A percentile compares a stretch with the other conserved stretches of the same genome.
phyloP scores from a whole-genome alignment of 2,797 vertebrate genomes.

The Pantherophis alleghaniensis region DNA sequence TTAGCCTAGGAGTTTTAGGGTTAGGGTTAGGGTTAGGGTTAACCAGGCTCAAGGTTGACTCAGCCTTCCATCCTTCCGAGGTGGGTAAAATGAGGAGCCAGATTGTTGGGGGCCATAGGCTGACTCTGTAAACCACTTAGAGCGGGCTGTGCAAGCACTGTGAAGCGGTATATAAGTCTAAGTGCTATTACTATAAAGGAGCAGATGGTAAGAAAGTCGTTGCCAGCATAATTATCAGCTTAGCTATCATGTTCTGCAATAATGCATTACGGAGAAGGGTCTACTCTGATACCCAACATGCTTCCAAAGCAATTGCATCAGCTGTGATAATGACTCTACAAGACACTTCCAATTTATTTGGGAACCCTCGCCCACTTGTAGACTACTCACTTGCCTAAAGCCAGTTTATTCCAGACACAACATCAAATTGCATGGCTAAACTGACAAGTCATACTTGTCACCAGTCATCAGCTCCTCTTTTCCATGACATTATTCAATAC shows the following conservation, averaged over 20 bases:
- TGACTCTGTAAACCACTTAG: no score
- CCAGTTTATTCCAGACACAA: conserved; percentile 72
- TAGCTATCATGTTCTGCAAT: not conserved
- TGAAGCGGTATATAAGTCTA: no score
- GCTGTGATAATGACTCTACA: conserved; percentile 30
- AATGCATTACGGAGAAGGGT: not conserved
- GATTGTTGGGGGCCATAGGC: no score
- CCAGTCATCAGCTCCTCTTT: conserved; percentile 74
- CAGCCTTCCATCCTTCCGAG: no score
- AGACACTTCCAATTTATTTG: conserved; percentile 61
- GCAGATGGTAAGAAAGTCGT: not conserved
- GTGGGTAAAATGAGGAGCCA: no score
- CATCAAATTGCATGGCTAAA: conserved; percentile 78
- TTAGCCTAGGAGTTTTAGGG: no score
- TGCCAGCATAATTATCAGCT: not conserved
- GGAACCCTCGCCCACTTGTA: conserved; percentile 67
- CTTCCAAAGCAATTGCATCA: conserved; percentile 7
- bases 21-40: no score
- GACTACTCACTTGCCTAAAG: conserved; percentile 71
- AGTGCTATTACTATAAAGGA: not conserved
- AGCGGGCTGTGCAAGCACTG: no score
- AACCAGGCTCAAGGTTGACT: no score
- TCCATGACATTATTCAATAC: conserved; percentile 63
- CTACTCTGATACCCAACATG: not conserved
- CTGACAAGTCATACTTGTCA: conserved; percentile 77